Percentiles rank a stretch among this genome's conserved stretches.
These are phyloP conservation scores for Hydractinia symbiolongicarpus DNA, from an alignment of 30 jellyfish, hydroid and myxozoan species.

Conservation along the genomic window DNA sequence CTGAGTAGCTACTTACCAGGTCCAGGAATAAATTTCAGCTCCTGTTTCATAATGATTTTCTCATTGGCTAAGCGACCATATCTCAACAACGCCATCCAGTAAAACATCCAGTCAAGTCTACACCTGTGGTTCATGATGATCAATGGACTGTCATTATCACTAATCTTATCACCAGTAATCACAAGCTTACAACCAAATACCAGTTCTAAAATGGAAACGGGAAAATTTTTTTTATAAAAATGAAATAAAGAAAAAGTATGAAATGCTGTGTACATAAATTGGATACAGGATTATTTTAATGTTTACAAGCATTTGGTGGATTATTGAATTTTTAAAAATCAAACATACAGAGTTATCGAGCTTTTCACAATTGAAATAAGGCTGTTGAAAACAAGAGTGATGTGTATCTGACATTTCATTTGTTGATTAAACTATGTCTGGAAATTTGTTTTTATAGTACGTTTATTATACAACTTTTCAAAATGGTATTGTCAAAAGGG, in stretches of 20 bases:
- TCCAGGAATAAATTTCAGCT: conserved; percentile 63
- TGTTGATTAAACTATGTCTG: no score
- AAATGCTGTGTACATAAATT: no score
- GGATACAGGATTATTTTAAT: no score
- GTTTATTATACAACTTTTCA: no score
- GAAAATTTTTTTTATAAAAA: background rate
- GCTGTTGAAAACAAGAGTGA: no score
- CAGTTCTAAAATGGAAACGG: conserved; percentile 53
- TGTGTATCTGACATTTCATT: no score
- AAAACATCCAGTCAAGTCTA: conserved; percentile 94
- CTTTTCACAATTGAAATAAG: no score
- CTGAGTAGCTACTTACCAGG: conserved; percentile 40
- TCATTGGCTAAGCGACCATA: conserved; percentile 69
- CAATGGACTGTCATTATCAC: conserved; percentile 51
- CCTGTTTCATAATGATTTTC: conserved; percentile 68
- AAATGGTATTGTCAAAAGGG: no score
- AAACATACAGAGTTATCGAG: no score
- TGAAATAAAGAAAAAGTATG: background rate
- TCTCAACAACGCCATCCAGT: conserved; percentile 76
- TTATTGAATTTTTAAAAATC: no score
- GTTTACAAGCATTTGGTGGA: no score
- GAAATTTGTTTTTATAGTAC: no score
- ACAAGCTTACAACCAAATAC: conserved; percentile 64
- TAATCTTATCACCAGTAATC: conserved; percentile 63
- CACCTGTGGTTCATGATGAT: conserved; percentile 88